Percentiles rank a stretch among this genome's conserved stretches.
Evolutionary conservation across 2,113 vertebrate genomes (phyloP).

Genomic region (Pycnonotus jocosus): DNA sequence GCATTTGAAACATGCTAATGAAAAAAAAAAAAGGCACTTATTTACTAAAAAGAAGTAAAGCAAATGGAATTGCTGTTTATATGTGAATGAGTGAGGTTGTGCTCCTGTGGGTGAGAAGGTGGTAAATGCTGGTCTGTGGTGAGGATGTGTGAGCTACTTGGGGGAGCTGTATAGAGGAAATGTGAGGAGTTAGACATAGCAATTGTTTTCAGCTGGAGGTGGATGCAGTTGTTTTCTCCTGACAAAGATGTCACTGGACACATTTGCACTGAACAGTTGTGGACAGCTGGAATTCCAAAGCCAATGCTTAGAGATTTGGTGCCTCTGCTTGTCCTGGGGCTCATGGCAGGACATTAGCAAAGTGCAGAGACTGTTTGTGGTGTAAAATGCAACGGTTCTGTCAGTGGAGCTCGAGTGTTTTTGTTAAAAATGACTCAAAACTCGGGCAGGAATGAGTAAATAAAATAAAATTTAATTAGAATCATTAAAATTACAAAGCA

Average conservation of each 20-base stretch:
- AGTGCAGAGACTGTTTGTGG: neutral
- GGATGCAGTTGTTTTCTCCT: neutral
- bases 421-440: neutral
- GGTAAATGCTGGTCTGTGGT: neutral
- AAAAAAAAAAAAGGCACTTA: neutral
- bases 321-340: neutral
- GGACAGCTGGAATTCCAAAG: neutral
- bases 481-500: neutral
- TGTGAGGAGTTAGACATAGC: neutral
- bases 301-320: neutral
- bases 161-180: neutral
- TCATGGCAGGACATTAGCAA: neutral
- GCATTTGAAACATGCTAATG: neutral
- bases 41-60: neutral
- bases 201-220: neutral
- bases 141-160: neutral
- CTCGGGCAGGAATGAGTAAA: neutral
- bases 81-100: neutral
- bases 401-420: neutral
- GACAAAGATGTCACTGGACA: neutral
- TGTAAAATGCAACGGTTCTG: neutral
- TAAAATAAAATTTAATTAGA: neutral
- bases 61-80: neutral
- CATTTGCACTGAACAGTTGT: neutral
- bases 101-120: neutral